These are phyloP conservation scores for Pyxicephalus adspersus DNA, from an alignment of 2,113 vertebrate species.

Conservation along the genomic window DNA sequence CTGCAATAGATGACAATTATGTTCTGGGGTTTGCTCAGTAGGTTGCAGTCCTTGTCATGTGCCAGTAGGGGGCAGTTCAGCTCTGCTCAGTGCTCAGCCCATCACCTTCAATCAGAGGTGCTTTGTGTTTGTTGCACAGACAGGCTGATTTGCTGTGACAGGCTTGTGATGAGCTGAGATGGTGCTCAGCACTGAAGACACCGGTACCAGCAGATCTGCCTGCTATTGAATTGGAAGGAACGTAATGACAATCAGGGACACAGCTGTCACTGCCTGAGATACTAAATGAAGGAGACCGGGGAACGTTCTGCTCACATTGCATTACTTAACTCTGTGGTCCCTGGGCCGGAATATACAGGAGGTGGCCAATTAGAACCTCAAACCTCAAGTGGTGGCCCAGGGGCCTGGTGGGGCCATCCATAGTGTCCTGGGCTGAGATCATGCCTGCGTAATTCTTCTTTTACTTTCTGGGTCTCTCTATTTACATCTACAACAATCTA, in stretches of 20 bases:
- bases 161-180: conserved; percentile 32
- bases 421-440: too few species aligned
- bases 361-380: too few species aligned
- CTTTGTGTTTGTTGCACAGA: conserved; percentile 14
- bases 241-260: conserved; percentile 25
- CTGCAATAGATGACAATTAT: background rate
- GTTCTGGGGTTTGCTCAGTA: background rate
- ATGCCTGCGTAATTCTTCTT: too few species aligned
- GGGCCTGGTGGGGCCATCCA: too few species aligned
- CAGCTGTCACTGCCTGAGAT: background rate
- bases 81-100: background rate
- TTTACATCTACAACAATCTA: too few species aligned
- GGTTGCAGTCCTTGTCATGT: background rate
- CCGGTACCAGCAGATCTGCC: conserved; percentile 15
- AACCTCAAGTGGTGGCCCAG: too few species aligned
- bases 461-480: too few species aligned
- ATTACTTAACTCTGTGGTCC: background rate
- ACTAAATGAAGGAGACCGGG: background rate
- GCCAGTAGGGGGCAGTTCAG: conserved; percentile 7
- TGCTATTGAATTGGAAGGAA: conserved; percentile 32
- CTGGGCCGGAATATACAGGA: background rate
- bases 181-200: background rate
- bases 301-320: background rate
- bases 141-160: conserved; percentile 39
- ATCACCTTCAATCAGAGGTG: background rate